Base-by-base conservation (phyloP, 64 coral and sea anemone species). In the Hydrozoanthus tunicans region DNA sequence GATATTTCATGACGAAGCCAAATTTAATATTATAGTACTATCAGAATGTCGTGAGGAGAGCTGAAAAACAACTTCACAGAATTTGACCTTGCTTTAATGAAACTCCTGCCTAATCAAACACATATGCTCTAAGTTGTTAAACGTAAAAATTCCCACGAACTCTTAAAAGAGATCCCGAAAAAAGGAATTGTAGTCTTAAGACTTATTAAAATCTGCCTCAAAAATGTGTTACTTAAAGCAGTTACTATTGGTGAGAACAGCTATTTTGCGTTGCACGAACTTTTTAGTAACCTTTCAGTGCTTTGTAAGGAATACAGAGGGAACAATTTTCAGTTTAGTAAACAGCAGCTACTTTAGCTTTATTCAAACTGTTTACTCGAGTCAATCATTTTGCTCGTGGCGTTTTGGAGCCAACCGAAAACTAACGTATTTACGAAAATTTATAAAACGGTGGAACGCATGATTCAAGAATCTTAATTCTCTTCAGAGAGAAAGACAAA, bases 31-130 rank as follows among this genome's bases (percentile, higher is more conserved):
- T 74, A n/a, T 58, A 69, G 12, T 13, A 59, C 9, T 7, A 6
- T 11, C 56, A 73, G 73, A 73, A 88, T 88, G 23, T 88, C 68
- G 84, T 88, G 69, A 58, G 69, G 32, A 74, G 11, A 58, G 43
- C 74, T 88, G 68, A 17, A 73, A 7, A 75, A 43, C 32, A 85
- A 59, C 5, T 62, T 26, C 56, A 13, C 17, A 7, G 56, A 54
- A 17, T 58, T 62, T 88, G 56, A 88, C 84, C 68, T 88, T 51
- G 56, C 9, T 86, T 58, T 58, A n/a, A 63, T 60, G 60, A 43
- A 10, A 14, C 24, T 11, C 56, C 25, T 66, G 52, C 76, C 9
- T 88, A 88, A 88, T 88, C 68, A 20, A 88, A 88, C 55, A 88
- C 69, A 88, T 58, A 73, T 88, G 84, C 68, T 73, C 68, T 5